A percentile compares a stretch with the other conserved stretches of the same genome.
Conservation (phyloP, 2,797 vertebrate genomes). For the Rhinichthys osculus region DNA sequence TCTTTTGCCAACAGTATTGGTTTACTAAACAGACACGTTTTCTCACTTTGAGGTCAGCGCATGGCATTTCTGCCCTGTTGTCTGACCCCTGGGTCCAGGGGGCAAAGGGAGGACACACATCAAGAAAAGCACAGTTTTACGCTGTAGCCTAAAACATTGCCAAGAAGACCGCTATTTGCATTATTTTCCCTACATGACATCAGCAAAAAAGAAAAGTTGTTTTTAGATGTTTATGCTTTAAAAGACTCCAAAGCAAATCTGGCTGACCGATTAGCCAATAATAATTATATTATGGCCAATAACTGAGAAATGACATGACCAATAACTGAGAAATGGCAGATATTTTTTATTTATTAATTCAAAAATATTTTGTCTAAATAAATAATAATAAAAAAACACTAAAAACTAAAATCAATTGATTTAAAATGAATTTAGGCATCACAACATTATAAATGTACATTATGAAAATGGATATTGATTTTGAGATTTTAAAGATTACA, state of each 20-base stretch:
- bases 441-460: neutral
- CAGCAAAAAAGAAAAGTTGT: neutral
- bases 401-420: neutral
- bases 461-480: neutral
- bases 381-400: neutral
- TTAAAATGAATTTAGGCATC: neutral
- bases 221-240: neutral
- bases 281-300: neutral
- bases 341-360: neutral
- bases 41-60: conserved; percentile 63
- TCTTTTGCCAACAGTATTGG: conserved; percentile 71
- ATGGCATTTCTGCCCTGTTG: conserved; percentile 66
- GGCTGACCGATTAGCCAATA: neutral
- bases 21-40: conserved; percentile 69
- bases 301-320: neutral
- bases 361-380: neutral
- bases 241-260: neutral
- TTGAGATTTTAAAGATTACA: neutral
- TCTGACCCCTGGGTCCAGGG: conserved; percentile 1
- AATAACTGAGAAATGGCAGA: neutral
- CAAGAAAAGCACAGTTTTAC: neutral
- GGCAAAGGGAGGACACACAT: neutral
- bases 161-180: neutral
- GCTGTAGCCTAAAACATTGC: neutral
- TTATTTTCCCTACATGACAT: neutral